A percentile compares a stretch with the other conserved stretches of the same genome.
phyloP scores from a whole-genome alignment of 2,888 invertebrate genomes.

The Philereme vetulata region DNA sequence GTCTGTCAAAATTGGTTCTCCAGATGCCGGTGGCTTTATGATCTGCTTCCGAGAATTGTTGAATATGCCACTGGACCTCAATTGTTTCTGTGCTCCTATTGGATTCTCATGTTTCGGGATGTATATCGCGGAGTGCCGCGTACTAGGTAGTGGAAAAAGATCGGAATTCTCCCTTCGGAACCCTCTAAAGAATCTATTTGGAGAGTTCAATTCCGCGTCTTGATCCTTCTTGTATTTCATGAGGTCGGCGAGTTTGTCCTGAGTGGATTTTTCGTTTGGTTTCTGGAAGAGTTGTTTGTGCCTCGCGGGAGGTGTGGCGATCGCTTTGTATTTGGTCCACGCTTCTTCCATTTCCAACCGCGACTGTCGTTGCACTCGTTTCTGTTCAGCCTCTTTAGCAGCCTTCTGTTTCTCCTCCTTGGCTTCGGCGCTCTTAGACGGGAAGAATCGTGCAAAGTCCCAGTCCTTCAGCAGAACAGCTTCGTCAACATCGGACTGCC shows the following conservation, averaged over 20 bases:
- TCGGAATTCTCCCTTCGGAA: constrained; percentile 94
- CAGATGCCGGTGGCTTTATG: constrained; percentile 70
- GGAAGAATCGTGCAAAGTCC: constrained; percentile 94
- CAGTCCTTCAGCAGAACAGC: constrained; percentile 92
- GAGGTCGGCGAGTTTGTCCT: constrained; percentile 77
- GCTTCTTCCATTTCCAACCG: constrained; percentile 77
- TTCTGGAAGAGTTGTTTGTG: constrained; percentile 70
- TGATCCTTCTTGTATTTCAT: constrained; percentile 86
- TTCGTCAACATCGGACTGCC: constrained; percentile 87
- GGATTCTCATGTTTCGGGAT: constrained; percentile 83
- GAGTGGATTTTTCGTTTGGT: constrained; percentile 66
- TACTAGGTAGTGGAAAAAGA: constrained; percentile 89
- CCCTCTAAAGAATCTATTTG: constrained; percentile 89
- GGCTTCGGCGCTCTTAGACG: constrained; percentile 70
- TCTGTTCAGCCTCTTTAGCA: constrained; percentile 71
- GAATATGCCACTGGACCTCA: constrained; percentile 88
- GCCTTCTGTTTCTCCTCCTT: constrained; percentile 64
- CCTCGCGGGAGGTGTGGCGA: constrained; percentile 71
- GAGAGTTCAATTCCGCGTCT: constrained; percentile 88
- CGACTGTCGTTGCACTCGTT: constrained; percentile 71
- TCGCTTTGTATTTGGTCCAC: constrained; percentile 72
- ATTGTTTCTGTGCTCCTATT: constrained; percentile 74
- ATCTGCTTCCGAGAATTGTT: constrained; percentile 86
- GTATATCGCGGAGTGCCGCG: constrained; percentile 89
- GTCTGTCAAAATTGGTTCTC: constrained; percentile 89